These are phyloP conservation scores for Pocota personata DNA, from an alignment of 2,888 invertebrate species.

Conservation along the genomic window DNA sequence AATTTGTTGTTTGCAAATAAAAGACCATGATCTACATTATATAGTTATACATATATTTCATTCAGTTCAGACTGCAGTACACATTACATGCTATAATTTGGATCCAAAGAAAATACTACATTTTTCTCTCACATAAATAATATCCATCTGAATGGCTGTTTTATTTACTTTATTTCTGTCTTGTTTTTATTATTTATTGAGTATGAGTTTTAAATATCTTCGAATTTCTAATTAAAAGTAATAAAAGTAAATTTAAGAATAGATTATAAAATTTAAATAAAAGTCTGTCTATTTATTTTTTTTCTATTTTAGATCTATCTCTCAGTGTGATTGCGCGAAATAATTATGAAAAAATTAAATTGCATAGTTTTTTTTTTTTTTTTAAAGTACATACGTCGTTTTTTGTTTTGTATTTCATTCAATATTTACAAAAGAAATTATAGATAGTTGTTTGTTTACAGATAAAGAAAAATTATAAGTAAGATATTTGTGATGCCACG, in stretches of 20 bases:
- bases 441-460: background rate
- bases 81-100: constrained; percentile 61
- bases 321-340: constrained; percentile 51
- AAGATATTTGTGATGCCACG: constrained; percentile 43
- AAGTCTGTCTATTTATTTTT: constrained; percentile 57
- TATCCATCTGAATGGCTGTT: constrained; percentile 56
- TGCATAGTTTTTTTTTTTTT: constrained; percentile 20
- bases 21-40: background rate
- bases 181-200: constrained; percentile 34
- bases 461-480: constrained; percentile 20
- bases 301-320: constrained; percentile 3
- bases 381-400: constrained; percentile 17
- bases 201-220: constrained; percentile 53
- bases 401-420: constrained; percentile 48
- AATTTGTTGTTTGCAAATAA: background rate
- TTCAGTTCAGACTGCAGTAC: constrained; percentile 64
- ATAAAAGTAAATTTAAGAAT: constrained; percentile 49
- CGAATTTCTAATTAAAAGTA: constrained; percentile 50
- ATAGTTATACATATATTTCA: constrained; percentile 64
- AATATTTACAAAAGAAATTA: constrained; percentile 64
- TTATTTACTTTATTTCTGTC: constrained; percentile 52
- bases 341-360: constrained; percentile 29
- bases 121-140: constrained; percentile 42
- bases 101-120: constrained; percentile 57
- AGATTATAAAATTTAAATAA: constrained; percentile 51